Evolutionary conservation across 1,140 invertebrate genomes (phyloP).

Genomic region (Nephotettix cincticeps): DNA sequence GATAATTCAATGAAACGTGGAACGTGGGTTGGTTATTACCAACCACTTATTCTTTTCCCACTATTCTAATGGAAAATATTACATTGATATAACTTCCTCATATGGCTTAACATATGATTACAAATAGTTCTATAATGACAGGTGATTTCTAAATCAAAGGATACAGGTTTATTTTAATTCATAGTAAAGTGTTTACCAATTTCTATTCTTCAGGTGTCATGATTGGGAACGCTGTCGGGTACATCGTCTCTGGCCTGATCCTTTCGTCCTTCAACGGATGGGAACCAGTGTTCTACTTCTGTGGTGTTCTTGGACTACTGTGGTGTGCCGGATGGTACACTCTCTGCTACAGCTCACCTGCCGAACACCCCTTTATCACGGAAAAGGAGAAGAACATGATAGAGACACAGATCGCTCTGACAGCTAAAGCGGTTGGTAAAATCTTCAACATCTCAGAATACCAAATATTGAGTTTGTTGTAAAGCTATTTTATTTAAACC

Average conservation of each 20-base stretch:
- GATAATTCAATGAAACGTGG: too few species aligned
- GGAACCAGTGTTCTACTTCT: slow-evolving; percentile 78
- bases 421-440: background rate
- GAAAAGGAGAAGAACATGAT: slow-evolving; percentile 62
- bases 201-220: slow-evolving; percentile 3
- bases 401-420: background rate
- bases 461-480: background rate
- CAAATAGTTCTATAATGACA: background rate
- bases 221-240: background rate
- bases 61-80: background rate
- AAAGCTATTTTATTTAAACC: background rate
- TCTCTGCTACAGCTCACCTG: slow-evolving; percentile 72
- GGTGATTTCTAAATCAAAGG: background rate
- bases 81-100: background rate
- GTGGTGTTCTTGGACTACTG: slow-evolving; percentile 68
- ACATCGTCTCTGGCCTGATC: background rate
- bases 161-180: too few species aligned
- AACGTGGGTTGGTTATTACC: too few species aligned
- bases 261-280: slow-evolving; percentile 51
- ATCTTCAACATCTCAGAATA: background rate
- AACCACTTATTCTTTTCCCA: too few species aligned
- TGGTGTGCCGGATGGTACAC: slow-evolving; percentile 72
- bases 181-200: too few species aligned
- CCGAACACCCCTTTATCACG: slow-evolving; percentile 79
- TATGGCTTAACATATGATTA: too few species aligned